A percentile compares a stretch with the other conserved stretches of the same genome.
These are phyloP conservation scores for Iphiclides podalirius DNA, from an alignment of 2,888 invertebrate genomes.

Conservation along the genomic window DNA sequence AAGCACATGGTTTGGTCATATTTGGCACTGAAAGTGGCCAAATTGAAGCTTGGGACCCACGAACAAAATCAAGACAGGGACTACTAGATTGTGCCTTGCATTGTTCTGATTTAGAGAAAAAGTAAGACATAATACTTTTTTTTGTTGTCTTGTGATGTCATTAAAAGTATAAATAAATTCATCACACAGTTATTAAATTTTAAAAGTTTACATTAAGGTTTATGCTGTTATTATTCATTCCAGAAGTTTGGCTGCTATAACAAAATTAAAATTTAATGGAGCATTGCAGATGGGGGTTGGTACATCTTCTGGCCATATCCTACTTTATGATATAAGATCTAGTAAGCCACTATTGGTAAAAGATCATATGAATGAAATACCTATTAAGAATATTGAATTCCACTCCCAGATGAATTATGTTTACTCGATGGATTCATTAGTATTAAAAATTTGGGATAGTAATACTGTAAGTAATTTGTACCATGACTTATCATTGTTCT, in stretches of 20 bases:
- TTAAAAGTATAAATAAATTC: no score
- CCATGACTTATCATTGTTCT: no score
- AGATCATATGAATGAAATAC: constrained; percentile 96
- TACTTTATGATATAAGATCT: constrained; percentile 96
- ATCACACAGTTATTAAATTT: no score
- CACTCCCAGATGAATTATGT: constrained; percentile 89
- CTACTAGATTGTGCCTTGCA: constrained; percentile 90
- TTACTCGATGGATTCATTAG: constrained; percentile 92
- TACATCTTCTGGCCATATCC: constrained; percentile 94
- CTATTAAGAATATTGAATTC: constrained; percentile 94
- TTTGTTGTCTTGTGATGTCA: no score
- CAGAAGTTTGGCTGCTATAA: constrained; percentile 83
- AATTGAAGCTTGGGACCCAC: constrained; percentile 98
- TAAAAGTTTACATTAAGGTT: no score
- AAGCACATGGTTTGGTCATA: constrained; percentile 91
- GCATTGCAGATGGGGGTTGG: constrained; percentile 92
- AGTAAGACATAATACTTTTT: constrained; percentile 38
- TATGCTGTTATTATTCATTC: no score
- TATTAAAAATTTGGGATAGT: constrained; percentile 95
- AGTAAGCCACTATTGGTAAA: constrained; percentile 93
- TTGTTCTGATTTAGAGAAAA: constrained; percentile 74
- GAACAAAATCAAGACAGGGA: constrained; percentile 87
- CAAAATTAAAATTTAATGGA: constrained; percentile 89
- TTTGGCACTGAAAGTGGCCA: constrained; percentile 94
- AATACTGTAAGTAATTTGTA: constrained; percentile 84